Conservation (phyloP, 2,113 vertebrate genomes). For the Oceanites oceanicus region DNA sequence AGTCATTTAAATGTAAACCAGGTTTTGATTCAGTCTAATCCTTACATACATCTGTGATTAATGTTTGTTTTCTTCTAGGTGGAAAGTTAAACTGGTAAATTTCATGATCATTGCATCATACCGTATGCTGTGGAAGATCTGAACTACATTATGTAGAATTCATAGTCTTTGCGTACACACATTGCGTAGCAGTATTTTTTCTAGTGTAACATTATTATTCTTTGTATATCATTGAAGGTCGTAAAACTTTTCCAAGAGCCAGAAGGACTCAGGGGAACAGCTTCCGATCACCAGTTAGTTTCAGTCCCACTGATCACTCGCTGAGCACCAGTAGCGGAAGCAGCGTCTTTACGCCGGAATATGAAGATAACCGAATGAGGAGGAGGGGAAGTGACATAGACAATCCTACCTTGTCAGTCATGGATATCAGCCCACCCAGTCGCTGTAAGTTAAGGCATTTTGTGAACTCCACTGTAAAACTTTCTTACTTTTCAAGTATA, state of each 20-base stretch:
- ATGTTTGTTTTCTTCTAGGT: neutral
- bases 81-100: neutral
- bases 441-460: slow-evolving; percentile 84
- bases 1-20: neutral
- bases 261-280: slow-evolving; percentile 91
- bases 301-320: slow-evolving; percentile 93
- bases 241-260: slow-evolving; percentile 96
- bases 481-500: neutral
- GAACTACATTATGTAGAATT: neutral
- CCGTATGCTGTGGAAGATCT: rapidly evolving
- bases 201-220: neutral
- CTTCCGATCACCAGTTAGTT: slow-evolving; percentile 91
- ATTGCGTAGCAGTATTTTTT: neutral
- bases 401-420: slow-evolving; percentile 89
- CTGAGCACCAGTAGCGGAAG: slow-evolving; percentile 97
- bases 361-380: slow-evolving; percentile 85
- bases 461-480: neutral
- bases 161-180: neutral
- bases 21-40: neutral
- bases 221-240: slow-evolving; percentile 75
- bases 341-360: slow-evolving; percentile 91
- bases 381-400: slow-evolving; percentile 95
- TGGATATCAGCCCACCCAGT: slow-evolving; percentile 98
- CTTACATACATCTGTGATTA: neutral
- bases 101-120: neutral